Conservation (phyloP, 2,113 vertebrate species). For the Atractosteus spatula region DNA sequence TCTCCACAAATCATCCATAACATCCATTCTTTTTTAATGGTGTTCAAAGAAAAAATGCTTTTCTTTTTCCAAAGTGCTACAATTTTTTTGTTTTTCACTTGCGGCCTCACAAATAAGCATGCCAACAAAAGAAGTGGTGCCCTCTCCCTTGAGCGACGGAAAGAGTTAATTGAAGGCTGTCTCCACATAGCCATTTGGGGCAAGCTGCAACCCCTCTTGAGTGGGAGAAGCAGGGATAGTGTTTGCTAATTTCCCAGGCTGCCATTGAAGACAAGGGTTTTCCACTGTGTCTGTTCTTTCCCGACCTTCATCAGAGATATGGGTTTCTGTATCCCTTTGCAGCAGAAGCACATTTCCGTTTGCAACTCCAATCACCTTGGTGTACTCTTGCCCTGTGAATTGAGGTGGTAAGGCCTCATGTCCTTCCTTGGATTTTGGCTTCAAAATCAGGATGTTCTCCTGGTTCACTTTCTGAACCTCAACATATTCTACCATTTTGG, state of each 20-base stretch:
- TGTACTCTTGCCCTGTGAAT: slow-evolving; percentile 68
- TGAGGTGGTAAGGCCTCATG: slow-evolving; percentile 23
- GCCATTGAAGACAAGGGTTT: slow-evolving; percentile 32
- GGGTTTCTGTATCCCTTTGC: slow-evolving; percentile 53
- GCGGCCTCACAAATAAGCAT: background rate
- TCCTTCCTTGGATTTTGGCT: slow-evolving; percentile 59
- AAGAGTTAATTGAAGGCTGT: slow-evolving; percentile 45
- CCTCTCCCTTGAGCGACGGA: too few relatives aligned
- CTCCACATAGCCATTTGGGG: slow-evolving; percentile 79
- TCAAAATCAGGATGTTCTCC: slow-evolving; percentile 66
- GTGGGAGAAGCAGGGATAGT: slow-evolving; percentile 25
- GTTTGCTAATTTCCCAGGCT: slow-evolving; percentile 49
- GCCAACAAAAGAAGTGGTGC: background rate
- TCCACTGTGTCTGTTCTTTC: slow-evolving; percentile 37
- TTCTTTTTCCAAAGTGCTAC: background rate
- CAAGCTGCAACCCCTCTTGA: slow-evolving; percentile 38
- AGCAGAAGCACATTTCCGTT: slow-evolving; percentile 72
- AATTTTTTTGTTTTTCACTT: slow-evolving; percentile 5
- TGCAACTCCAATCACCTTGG: slow-evolving; percentile 74
- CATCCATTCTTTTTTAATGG: too few relatives aligned
- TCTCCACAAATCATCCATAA: too few relatives aligned
- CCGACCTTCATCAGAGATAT: slow-evolving; percentile 33
- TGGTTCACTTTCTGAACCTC: slow-evolving; percentile 79
- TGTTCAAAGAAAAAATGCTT: too few relatives aligned
- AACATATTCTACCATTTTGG: slow-evolving; percentile 72